A percentile compares a stretch with the other conserved stretches of the same genome.
Conservation (phyloP, 1,140 invertebrate genomes). For the Drusus annulatus region DNA sequence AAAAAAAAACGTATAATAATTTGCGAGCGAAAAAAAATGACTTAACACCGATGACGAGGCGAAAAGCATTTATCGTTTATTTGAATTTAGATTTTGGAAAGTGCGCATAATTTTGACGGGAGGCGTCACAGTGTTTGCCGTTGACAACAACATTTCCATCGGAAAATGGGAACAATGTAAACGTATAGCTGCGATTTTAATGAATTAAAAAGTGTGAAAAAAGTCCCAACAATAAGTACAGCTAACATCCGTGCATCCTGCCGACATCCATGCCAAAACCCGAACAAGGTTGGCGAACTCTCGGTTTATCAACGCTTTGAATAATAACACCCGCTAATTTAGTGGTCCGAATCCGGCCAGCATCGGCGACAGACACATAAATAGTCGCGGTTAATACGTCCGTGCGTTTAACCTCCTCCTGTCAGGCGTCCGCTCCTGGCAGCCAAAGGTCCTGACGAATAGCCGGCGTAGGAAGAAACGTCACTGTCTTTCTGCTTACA, state of each 20-base stretch:
- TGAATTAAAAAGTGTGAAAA: slow-evolving; percentile 28
- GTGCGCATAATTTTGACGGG: neutral
- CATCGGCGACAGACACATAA: neutral
- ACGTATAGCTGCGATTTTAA: neutral
- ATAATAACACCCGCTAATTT: slow-evolving; percentile 37
- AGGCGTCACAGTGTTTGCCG: neutral
- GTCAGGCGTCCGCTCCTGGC: neutral
- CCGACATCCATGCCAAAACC: neutral
- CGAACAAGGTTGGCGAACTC: slow-evolving; percentile 51
- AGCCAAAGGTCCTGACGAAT: neutral
- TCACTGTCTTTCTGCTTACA: no score
- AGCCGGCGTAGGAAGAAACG: neutral
- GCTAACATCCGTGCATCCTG: slow-evolving; percentile 55
- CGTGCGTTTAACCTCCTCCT: neutral
- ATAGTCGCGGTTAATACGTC: no score
- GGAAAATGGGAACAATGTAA: neutral
- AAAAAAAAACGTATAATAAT: no score
- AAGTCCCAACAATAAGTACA: slow-evolving; percentile 45
- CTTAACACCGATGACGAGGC: no score
- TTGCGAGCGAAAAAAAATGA: no score
- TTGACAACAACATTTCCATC: neutral
- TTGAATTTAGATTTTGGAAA: neutral
- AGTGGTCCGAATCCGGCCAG: slow-evolving; percentile 35
- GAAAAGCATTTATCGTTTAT: no score
- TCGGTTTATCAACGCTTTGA: slow-evolving; percentile 32